Evolutionary conservation across 2,888 invertebrate genomes (phyloP), one percentile per base, ranked within the genome.

Genomic region (Oxyteleia sp.): DNA sequence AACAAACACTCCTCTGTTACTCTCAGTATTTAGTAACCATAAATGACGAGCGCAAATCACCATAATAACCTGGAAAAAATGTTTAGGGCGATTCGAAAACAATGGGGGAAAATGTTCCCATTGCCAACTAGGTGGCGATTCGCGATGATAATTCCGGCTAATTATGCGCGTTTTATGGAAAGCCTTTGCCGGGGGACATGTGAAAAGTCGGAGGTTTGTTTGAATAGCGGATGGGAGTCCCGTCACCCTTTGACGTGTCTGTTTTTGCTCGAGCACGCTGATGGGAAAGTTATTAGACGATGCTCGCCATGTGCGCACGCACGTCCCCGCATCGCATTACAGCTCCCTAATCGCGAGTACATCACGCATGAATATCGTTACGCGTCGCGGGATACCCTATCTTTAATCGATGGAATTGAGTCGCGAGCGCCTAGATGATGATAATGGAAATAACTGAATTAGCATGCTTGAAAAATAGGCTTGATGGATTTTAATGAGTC

Each of bases 81-180:
- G 72, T 57, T 80, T 29, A 38, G 57, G 47, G 72, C 61, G 59
- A 66, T 13, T n/a, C 43, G 5, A 59, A 68, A 15, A 74, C 81
- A 74, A 74, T 74, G 18, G 64, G 63, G 61, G 20, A 63, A 71
- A 75, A 64, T 59, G 57, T 82, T 82, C 82, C 51, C 82, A 82
- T 63, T 64, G 75, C 75, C 23, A 82, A 75, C 32, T 59, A 72
- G 80, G 69, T 49, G 75, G 64, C 75, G 68, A 75, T 69, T 20
- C 51, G 64, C 76, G 68, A 71, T 76, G 74, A 74, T 79, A 51
- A 78, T 69, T 59, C 38, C 35, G 35, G 16, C 63, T 79, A 79
- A 82, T 82, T 83, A 74, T 64, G 72, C 49, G 68, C 64, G 41
- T 38, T 75, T 82, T 69, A 82, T 75, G 69, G 69, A 69, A 75